phyloP scores from a whole-genome alignment of 2,888 invertebrate genomes.

The Athalia cordata region DNA sequence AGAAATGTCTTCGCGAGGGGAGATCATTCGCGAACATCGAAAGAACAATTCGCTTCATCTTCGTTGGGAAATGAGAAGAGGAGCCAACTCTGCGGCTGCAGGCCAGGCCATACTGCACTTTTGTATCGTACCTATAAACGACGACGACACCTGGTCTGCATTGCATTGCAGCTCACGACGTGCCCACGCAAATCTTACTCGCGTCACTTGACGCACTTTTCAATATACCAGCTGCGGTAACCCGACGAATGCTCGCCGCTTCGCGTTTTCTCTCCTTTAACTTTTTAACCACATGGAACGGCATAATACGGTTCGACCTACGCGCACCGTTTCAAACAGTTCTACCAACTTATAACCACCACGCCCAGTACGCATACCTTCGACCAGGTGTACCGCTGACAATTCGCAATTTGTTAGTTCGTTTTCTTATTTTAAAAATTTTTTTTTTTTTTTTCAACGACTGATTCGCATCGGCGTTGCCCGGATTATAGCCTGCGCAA shows the following conservation, averaged over 20 bases:
- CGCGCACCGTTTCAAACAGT: conserved; percentile 58
- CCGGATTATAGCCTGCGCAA: too few relatives aligned
- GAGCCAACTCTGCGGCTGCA: conserved; percentile 14
- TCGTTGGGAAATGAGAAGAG: neutral
- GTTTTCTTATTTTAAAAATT: neutral
- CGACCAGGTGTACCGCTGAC: conserved; percentile 63
- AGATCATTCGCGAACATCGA: neutral
- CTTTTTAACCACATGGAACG: conserved; percentile 53
- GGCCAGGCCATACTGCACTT: too few relatives aligned
- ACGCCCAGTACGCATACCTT: conserved; percentile 61
- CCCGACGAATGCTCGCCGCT: too few relatives aligned
- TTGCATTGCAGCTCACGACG: conserved; percentile 46
- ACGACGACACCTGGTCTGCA: conserved; percentile 28
- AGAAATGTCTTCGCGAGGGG: too few relatives aligned
- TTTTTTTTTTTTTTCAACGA: too few relatives aligned
- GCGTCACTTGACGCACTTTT: conserved; percentile 63
- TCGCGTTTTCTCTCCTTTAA: conserved; percentile 52
- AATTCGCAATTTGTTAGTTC: conserved; percentile 52
- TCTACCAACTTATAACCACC: conserved; percentile 53
- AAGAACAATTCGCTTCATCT: neutral
- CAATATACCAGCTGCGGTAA: conserved; percentile 57
- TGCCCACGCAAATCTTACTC: conserved; percentile 50
- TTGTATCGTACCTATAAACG: neutral
- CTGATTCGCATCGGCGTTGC: too few relatives aligned
- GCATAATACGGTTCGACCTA: conserved; percentile 65